phyloP scores from a whole-genome alignment of 2,888 invertebrate genomes.

The Mallateleia sp. region DNA sequence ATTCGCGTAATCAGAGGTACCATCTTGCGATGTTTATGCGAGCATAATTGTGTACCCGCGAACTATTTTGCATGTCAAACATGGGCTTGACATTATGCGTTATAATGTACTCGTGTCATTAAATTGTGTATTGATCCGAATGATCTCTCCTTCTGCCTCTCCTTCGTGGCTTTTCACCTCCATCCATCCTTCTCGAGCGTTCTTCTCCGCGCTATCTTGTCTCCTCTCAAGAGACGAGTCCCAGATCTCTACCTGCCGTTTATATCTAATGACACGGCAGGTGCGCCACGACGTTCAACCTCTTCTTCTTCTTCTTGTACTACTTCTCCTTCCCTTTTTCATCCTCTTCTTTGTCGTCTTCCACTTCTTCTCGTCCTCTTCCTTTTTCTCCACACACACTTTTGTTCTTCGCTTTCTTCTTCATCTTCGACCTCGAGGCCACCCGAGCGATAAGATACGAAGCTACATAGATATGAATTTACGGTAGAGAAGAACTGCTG shows the following conservation, averaged over 20 bases:
- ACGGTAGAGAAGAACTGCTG: conserved; percentile 70
- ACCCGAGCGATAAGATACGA: conserved; percentile 76
- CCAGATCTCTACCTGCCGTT: conserved; percentile 87
- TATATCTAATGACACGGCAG: conserved; percentile 89
- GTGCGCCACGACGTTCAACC: conserved; percentile 84
- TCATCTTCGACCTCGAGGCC: conserved; percentile 74
- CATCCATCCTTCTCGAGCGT: conserved; percentile 26
- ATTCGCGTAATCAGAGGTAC: conserved; percentile 59
- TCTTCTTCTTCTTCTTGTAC: conserved; percentile 62
- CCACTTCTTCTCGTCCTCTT: conserved; percentile 26
- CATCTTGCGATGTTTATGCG: conserved; percentile 57
- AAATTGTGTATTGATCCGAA: conserved; percentile 74
- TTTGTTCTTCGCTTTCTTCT: conserved; percentile 64
- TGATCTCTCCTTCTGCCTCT: conserved; percentile 63
- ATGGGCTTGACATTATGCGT: conserved; percentile 70
- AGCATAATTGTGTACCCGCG: conserved; percentile 64
- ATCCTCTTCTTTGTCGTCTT: conserved; percentile 34
- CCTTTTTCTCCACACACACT: conserved; percentile 49
- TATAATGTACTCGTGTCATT: conserved; percentile 73
- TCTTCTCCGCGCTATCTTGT: conserved; percentile 73
- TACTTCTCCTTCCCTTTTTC: conserved; percentile 32
- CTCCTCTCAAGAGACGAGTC: conserved; percentile 78
- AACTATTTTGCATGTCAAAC: conserved; percentile 73
- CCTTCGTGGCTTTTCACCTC: conserved; percentile 69
- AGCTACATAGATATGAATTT: conserved; percentile 72